These are phyloP conservation scores for Megathymus violae DNA, from an alignment of 1,140 invertebrate genomes.

Conservation along the genomic window DNA sequence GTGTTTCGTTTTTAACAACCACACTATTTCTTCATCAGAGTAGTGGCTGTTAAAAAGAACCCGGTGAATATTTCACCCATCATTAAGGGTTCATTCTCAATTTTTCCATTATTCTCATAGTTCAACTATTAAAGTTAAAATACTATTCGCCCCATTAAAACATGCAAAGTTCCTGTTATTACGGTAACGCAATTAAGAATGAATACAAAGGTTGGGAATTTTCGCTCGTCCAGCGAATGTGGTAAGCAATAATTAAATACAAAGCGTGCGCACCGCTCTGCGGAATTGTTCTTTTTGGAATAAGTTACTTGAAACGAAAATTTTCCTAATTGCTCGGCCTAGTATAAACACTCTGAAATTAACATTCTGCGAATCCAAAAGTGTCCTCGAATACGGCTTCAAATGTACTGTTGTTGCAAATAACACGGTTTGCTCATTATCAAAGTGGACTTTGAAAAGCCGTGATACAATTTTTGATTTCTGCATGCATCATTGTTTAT, in stretches of 20 bases:
- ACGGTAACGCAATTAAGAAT: conserved; percentile 5
- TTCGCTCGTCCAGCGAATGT: conserved; percentile 17
- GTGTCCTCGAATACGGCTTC: background rate
- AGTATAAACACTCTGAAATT: conserved; percentile 32
- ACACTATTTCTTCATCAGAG: no score
- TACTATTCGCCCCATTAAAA: no score
- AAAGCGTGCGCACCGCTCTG: conserved; percentile 37
- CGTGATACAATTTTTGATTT: no score
- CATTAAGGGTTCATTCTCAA: no score
- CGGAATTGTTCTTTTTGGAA: conserved; percentile 38
- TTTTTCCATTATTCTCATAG: no score
- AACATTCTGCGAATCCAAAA: conserved; percentile 24
- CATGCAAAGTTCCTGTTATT: background rate
- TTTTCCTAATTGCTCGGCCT: conserved; percentile 22
- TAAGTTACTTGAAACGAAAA: conserved; percentile 39
- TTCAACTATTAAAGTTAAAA: no score
- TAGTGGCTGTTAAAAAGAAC: no score
- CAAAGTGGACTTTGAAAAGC: no score
- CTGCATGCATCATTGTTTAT: no score
- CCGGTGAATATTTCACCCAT: no score
- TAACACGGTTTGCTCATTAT: background rate
- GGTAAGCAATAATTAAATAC: conserved; percentile 34
- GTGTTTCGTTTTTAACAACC: no score
- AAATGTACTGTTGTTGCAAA: background rate
- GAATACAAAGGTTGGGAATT: conserved; percentile 11